Base-by-base conservation (phyloP, 2,797 vertebrate species). In the Agapornis canus region DNA sequence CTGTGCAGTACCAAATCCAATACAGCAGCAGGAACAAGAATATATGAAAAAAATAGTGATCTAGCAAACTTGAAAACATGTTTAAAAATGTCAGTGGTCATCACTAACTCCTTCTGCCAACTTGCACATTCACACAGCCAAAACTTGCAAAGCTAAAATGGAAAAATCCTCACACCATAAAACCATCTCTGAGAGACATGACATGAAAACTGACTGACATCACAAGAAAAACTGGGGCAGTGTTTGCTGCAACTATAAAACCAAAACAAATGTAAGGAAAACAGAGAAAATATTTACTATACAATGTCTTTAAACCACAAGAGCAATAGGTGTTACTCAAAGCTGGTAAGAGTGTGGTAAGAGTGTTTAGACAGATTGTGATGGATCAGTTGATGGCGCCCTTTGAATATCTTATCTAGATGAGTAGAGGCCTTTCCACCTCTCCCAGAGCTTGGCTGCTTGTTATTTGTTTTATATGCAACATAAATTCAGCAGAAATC, bases 401-500 rank as follows among this genome's bases (percentile, higher is more conserved):
- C 35, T 91, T 63, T 43, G 77, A 91, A 86, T 35, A 83, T 35
- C 45, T 47, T 43, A 27, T 56, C 13, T 76, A 83, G 79, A 71
- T 13, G 35, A 91, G 29, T 4, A 71, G 48, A 80, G 45, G 63
- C 3, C 4, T 40, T 72, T 78, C 63, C 35, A 84, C 43, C 56
- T 79, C 66, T 84, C 31, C 43, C 42, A 66, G 70, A 66, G 49
- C 60, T 35, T 51, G 60, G 39, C 66, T 81, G 69, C 49, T 83
- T 80, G 29, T 32, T 79, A 52, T 81, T 94, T 88, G 73, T 66
- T 95, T 93, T 72, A 56, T n/a, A 86, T 42, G 66, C 73, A 76
- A 65, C 73, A 82, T 76, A 90, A 92, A 84, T 86, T 82, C 69
- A 76, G 75, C 27, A 89, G 39, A 82, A 96, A 79, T 70, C 61